Evolutionary conservation across 2,888 invertebrate genomes (phyloP).

Genomic region (Ariolimax columbianus): DNA sequence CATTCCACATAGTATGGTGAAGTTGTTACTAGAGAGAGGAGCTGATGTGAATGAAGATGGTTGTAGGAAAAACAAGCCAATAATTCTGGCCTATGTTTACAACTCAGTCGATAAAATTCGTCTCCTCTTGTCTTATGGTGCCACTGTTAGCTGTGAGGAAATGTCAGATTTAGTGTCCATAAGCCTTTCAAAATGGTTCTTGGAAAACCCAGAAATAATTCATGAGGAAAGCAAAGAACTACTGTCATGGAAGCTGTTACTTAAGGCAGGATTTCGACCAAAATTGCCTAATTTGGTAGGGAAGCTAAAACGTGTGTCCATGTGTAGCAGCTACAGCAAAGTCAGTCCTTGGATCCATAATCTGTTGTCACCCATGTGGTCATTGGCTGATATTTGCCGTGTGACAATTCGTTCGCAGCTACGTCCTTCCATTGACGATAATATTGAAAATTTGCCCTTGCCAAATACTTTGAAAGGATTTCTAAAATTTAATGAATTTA

Average conservation of each 20-base stretch:
- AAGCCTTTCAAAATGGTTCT: slow-evolving; percentile 70
- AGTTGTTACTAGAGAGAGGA: slow-evolving; percentile 67
- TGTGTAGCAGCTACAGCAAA: slow-evolving; percentile 72
- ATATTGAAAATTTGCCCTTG: slow-evolving; percentile 63
- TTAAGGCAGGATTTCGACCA: slow-evolving; percentile 70
- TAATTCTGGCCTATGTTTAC: slow-evolving; percentile 73
- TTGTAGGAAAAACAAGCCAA: slow-evolving; percentile 72
- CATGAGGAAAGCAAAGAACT: slow-evolving; percentile 68
- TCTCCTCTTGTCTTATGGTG: slow-evolving; percentile 71
- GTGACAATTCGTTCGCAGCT: slow-evolving; percentile 63
- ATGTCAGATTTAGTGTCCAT: slow-evolving; percentile 72
- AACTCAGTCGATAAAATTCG: slow-evolving; percentile 73
- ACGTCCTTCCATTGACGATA: slow-evolving; percentile 61
- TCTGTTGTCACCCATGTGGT: slow-evolving; percentile 65
- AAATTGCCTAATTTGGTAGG: slow-evolving; percentile 60
- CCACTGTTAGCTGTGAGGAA: slow-evolving; percentile 69
- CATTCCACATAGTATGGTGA: slow-evolving; percentile 65
- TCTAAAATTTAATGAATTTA: slow-evolving; percentile 62
- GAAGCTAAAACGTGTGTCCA: slow-evolving; percentile 67
- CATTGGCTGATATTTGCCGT: slow-evolving; percentile 68
- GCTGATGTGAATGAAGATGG: slow-evolving; percentile 73
- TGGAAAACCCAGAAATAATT: slow-evolving; percentile 74
- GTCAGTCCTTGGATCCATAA: slow-evolving; percentile 69
- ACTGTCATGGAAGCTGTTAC: slow-evolving; percentile 67
- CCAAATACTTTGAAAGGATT: slow-evolving; percentile 62